phyloP scores from a whole-genome alignment of 1,140 invertebrate genomes.

The Streblospio benedicti region DNA sequence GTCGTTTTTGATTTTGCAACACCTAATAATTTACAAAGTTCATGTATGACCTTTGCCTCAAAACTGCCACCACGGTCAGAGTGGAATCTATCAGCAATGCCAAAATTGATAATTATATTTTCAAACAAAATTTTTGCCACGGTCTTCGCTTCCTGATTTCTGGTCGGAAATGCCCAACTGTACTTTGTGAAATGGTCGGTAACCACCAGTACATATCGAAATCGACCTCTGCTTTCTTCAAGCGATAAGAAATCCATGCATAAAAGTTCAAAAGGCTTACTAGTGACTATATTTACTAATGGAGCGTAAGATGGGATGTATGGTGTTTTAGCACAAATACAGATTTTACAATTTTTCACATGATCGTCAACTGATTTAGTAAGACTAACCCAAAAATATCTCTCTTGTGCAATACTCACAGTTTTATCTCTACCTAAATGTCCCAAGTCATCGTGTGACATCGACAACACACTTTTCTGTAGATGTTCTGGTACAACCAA shows the following conservation, averaged over 20 bases:
- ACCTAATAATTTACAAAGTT: constrained; percentile 19
- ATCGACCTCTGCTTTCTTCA: constrained; percentile 1
- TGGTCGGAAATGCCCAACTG: constrained; percentile 36
- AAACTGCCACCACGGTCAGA: constrained; percentile 37
- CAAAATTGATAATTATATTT: constrained; percentile 36
- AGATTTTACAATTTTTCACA: too few relatives aligned
- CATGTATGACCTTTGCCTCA: constrained; percentile 20
- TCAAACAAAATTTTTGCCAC: constrained; percentile 38
- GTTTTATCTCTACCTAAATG: too few relatives aligned
- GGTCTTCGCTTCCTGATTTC: constrained; percentile 39
- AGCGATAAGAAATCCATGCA: constrained; percentile 4
- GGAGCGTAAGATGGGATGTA: too few relatives aligned
- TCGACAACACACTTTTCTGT: too few relatives aligned
- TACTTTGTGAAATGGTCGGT: constrained; percentile 45
- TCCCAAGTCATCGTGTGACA: too few relatives aligned
- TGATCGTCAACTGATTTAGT: too few relatives aligned
- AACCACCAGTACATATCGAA: constrained; percentile 34
- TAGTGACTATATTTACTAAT: not conserved
- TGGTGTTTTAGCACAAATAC: too few relatives aligned
- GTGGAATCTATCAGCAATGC: constrained; percentile 38
- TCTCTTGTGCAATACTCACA: too few relatives aligned
- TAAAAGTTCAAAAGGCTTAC: not conserved
- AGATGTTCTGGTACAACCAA: too few relatives aligned
- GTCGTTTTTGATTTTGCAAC: constrained; percentile 22
- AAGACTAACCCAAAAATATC: too few relatives aligned